Evolutionary conservation across 2,113 vertebrate genomes (phyloP).

Genomic region (Chroicocephalus ridibundus): DNA sequence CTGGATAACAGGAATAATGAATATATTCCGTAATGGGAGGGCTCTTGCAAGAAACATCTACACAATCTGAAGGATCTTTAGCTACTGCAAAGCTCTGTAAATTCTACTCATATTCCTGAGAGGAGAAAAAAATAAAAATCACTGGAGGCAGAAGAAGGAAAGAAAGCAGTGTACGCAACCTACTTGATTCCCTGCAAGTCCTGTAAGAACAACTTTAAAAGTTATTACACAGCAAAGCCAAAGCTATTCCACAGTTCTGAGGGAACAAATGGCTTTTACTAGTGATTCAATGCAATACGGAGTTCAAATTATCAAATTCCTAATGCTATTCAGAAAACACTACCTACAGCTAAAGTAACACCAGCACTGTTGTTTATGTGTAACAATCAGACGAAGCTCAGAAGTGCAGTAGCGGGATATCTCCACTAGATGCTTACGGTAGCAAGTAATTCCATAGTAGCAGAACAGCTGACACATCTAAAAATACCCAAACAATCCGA

Average conservation of each 20-base stretch:
- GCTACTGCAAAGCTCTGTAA: background rate
- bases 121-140: background rate
- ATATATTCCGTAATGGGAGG: background rate
- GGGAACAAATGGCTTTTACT: background rate
- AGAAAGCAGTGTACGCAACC: background rate
- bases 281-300: accelerated
- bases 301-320: background rate
- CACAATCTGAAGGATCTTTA: background rate
- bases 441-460: background rate
- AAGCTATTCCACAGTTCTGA: background rate
- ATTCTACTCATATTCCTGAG: background rate
- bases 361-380: background rate
- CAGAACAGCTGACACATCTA: conserved; percentile 44
- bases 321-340: background rate
- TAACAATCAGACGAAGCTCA: background rate
- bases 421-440: background rate
- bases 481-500: conserved; percentile 17
- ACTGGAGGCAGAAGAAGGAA: background rate
- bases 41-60: background rate
- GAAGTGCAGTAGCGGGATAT: background rate
- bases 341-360: background rate
- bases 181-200: background rate
- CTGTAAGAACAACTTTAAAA: background rate
- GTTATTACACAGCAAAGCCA: background rate
- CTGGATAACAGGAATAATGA: background rate